Base-by-base conservation (phyloP, 2,888 invertebrate genomes). In the Cosmorhoe ocellata region DNA sequence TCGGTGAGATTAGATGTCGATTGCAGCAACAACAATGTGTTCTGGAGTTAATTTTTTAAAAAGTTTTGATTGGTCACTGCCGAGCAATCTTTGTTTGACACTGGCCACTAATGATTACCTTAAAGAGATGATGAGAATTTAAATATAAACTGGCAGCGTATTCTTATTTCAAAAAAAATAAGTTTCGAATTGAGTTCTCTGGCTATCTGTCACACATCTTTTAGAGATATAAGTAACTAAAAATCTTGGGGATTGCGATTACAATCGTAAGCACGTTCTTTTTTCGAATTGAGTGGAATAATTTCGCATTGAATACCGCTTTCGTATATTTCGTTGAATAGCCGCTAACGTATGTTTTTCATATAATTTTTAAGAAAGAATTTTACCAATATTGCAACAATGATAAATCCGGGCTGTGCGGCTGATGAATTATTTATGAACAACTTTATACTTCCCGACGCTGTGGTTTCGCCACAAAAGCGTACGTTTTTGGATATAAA, bases 371-470 rank as follows among this genome's bases (percentile, higher is more conserved):
- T 26, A 37, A 41, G 10, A 40, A 40, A 67, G 64, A 71, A 65
- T 54, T 66, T 54, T 63, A 67, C 70, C 71, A 68, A 70, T 68
- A 71, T 58, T 64, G 66, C 66, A 73, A 73, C 66, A 67, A 63
- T 71, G 77, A 76, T 75, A 80, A 76, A 79, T 47, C 48, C 51
- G 27, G 32, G 43, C 31, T 41, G 40, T 43, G 46, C 39, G 71
- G 71, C 71, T 44, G 60, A 79, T 87, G 84, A 82, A 86, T 87
- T 73, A 87, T 86, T 78, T 79, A 88, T 84, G 79, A 73, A 87
- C 84, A 87, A 77, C 84, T 88, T 85, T 73, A 84, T 84, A 84
- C 78, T 81, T 81, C 75, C 75, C 48, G 48, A 53, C 30, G 41
- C 72, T 30, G 64, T 62, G 67, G 74, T 78, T 79, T 79, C 74